Conservation (phyloP, 1,140 invertebrate genomes). For the Ceratina australensis region DNA sequence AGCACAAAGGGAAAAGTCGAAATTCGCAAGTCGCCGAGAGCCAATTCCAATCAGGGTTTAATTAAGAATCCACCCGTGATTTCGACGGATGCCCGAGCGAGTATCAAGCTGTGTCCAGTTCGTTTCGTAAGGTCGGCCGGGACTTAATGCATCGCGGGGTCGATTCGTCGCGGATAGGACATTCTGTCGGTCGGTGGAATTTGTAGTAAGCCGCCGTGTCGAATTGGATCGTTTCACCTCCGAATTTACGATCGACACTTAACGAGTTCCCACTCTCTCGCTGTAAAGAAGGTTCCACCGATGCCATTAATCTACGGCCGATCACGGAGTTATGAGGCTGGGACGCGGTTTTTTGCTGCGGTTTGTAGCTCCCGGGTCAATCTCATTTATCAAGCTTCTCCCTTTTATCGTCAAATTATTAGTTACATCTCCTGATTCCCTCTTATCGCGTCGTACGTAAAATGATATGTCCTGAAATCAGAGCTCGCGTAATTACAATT, state of each 20-base stretch:
- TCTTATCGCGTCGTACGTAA: no score
- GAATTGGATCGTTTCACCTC: slow-evolving; percentile 5
- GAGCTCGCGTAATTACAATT: no score
- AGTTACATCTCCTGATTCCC: no score
- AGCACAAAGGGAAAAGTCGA: neutral
- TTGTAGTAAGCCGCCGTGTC: slow-evolving; percentile 18
- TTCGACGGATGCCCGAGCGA: neutral
- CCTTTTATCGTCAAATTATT: no score
- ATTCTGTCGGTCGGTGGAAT: neutral
- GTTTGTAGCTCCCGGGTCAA: no score
- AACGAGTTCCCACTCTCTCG: slow-evolving; percentile 9
- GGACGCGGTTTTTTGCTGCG: no score
- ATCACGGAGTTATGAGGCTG: no score
- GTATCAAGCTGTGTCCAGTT: neutral
- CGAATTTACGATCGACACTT: slow-evolving; percentile 42
- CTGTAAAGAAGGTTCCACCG: neutral
- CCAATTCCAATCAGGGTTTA: slow-evolving; percentile 1
- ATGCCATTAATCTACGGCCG: neutral
- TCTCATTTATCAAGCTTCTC: no score
- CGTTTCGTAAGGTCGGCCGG: slow-evolving; percentile 4
- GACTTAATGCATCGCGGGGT: slow-evolving; percentile 10
- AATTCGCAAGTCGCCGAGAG: neutral
- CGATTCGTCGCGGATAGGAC: slow-evolving; percentile 36
- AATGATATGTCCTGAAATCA: no score
- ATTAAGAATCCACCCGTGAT: neutral